Evolutionary conservation across 2,113 vertebrate genomes (phyloP).

Genomic region (Emydura subglobosa): DNA sequence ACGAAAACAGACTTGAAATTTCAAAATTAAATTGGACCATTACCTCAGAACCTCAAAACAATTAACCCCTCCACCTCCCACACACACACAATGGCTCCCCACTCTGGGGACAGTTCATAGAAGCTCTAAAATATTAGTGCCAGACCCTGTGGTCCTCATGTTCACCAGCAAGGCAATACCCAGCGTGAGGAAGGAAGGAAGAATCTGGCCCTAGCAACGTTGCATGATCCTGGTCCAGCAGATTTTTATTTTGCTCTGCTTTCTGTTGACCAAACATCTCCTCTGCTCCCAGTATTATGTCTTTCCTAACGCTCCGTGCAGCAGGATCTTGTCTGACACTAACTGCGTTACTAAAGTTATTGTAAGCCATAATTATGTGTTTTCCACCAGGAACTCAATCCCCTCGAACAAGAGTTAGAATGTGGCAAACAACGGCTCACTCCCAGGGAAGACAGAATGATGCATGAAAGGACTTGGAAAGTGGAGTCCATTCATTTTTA

Average conservation of each 20-base stretch:
- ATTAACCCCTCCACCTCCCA: background rate
- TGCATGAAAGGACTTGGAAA: conserved; percentile 57
- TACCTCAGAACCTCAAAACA: background rate
- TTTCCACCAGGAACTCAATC: conserved; percentile 60
- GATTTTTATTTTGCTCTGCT: conserved; percentile 35
- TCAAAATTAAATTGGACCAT: background rate
- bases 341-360: conserved; percentile 69
- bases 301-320: conserved; percentile 48
- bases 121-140: background rate
- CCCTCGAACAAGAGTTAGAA: conserved; percentile 46
- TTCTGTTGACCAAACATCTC: conserved; percentile 60
- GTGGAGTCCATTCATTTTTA: conserved; percentile 72
- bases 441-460: conserved; percentile 65
- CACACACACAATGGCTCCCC: background rate
- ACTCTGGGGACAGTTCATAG: background rate
- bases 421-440: conserved; percentile 54
- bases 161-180: background rate
- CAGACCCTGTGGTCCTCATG: background rate
- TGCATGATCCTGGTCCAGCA: background rate
- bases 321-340: conserved; percentile 55
- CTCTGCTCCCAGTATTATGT: conserved; percentile 48
- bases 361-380: conserved; percentile 44
- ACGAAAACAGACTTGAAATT: background rate
- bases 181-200: background rate
- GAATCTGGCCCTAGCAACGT: background rate